A percentile compares a stretch with the other conserved stretches of the same genome.
Evolutionary conservation across 2,888 invertebrate species (phyloP).

Genomic region (Drosophila antonietae): DNA sequence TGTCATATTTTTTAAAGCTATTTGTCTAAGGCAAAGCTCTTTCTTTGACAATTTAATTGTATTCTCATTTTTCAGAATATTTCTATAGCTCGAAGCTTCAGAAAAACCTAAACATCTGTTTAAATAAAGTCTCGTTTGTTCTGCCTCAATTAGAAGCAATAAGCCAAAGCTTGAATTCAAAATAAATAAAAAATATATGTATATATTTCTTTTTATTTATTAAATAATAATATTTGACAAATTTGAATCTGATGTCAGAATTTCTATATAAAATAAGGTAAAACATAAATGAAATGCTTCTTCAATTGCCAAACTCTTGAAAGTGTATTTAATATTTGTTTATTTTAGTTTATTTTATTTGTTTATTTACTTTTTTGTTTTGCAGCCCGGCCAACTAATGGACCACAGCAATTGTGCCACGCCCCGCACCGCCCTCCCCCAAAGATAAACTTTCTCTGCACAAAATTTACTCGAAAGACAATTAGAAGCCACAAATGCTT

Average conservation of each 20-base stretch:
- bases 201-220: too few relatives aligned
- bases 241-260: neutral
- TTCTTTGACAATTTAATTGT: too few relatives aligned
- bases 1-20: too few relatives aligned
- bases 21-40: too few relatives aligned
- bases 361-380: neutral
- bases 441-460: conserved; percentile 40
- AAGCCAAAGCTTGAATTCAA: too few relatives aligned
- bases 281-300: neutral
- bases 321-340: neutral
- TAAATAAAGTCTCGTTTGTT: too few relatives aligned
- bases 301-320: conserved; percentile 5
- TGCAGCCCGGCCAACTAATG: conserved; percentile 4
- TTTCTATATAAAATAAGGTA: neutral
- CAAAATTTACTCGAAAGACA: conserved; percentile 52
- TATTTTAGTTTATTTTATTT: neutral
- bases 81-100: too few relatives aligned
- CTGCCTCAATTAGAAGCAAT: too few relatives aligned
- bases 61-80: too few relatives aligned
- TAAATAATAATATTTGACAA: neutral
- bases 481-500: conserved; percentile 57
- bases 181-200: too few relatives aligned
- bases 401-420: conserved; percentile 28
- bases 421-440: neutral
- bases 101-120: too few relatives aligned